Base-by-base conservation (phyloP, 2,113 vertebrate species). In the Zingel zingel region DNA sequence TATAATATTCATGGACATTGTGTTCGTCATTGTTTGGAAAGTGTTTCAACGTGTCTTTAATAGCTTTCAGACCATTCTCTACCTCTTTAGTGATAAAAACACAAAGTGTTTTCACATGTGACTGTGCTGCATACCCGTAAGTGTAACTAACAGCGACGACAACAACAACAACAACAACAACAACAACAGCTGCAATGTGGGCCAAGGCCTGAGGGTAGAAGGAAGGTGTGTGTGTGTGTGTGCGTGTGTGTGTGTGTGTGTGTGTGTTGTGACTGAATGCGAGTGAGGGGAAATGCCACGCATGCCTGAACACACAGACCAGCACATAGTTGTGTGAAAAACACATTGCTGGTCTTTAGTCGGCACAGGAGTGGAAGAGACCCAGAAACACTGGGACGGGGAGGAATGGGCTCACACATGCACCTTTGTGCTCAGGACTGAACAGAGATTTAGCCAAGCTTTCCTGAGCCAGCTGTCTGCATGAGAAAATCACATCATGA, bases 271-370 rank as follows among this genome's bases (percentile, higher is more conserved):
- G 90, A 87, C 77, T 93, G 77, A 93, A 89, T 74, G 86, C 83
- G 90, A 88, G 93, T 92, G 88, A 92, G 92, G 89, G 93, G 95
- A 96, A 96, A 95, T 96, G 92, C 95, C 95, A 86, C 85, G 92
- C 95, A 59, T 96, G 93, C 95, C 92, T 82, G 92, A 94, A 94
- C 91, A 91, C 91, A 93, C 90, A 92, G 91, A 93, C 86, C 89
- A 93, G 87, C 89, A 92, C 92, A 94, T 94, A 94, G 88, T 90
- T 93, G 80, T 87, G 83, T 88, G 88, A 92, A 94, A 92, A 95
- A 92, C 90, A 92, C 91, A 79, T 89, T 81, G 91, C 88, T 91
- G 88, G 81, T 89, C 91, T 93, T 90, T 92, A 85, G 88, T 88
- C 86, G 85, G 92, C 88, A 93, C 36, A 70, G 66, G 83, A 90